Evolutionary conservation across 2,113 vertebrate species (phyloP).

Genomic region (Malaclemys terrapin): DNA sequence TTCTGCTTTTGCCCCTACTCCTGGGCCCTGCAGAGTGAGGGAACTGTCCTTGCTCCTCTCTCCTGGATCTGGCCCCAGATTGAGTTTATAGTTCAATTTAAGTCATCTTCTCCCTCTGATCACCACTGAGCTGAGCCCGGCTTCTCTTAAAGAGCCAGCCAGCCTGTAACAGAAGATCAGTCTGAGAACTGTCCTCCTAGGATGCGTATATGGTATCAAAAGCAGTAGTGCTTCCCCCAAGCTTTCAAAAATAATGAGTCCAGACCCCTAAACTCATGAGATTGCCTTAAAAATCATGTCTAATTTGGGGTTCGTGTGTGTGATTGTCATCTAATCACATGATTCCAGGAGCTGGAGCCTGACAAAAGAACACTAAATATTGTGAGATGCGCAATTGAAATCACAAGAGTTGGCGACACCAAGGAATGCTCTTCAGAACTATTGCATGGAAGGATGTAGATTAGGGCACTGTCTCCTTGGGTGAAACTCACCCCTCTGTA

Average conservation of each 20-base stretch:
- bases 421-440: background rate
- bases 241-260: background rate
- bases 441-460: background rate
- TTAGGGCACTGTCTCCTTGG: fast-evolving
- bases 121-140: background rate
- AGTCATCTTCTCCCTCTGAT: background rate
- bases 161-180: constrained; percentile 6
- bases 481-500: background rate
- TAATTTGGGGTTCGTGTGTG: background rate
- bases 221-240: background rate
- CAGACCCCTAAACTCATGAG: background rate
- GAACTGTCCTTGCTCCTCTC: background rate
- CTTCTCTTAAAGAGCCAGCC: background rate
- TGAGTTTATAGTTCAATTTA: background rate
- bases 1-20: background rate
- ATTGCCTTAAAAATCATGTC: background rate
- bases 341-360: background rate
- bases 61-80: background rate
- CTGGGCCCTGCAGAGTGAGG: background rate
- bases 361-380: background rate
- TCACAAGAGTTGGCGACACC: background rate
- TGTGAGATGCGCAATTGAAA: background rate
- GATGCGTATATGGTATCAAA: background rate
- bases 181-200: background rate
- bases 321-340: background rate